phyloP scores from a whole-genome alignment of 2,113 vertebrate species.

The Phaethon lepturus region DNA sequence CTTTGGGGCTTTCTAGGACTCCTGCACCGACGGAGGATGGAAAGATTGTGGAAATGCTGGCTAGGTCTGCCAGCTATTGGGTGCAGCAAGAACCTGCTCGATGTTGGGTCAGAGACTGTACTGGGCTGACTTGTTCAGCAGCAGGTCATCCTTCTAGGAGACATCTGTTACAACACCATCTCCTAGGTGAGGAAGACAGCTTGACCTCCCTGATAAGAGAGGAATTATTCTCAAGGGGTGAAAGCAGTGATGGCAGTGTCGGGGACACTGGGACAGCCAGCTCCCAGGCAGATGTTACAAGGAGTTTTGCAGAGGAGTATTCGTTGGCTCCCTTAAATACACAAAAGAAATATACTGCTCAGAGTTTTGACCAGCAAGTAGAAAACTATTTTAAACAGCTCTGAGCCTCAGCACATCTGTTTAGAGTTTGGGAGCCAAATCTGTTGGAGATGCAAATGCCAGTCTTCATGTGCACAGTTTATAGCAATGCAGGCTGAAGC shows the following conservation, averaged over 20 bases:
- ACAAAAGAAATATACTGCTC: neutral
- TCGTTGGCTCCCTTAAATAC: neutral
- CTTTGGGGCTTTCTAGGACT: neutral
- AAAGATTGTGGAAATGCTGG: neutral
- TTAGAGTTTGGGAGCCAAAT: neutral
- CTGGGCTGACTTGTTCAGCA: neutral
- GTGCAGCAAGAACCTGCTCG: neutral
- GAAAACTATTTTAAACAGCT: neutral
- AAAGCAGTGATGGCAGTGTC: neutral
- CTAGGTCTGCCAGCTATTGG: neutral
- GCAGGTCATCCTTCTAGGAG: neutral
- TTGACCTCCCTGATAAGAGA: neutral
- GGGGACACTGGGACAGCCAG: neutral
- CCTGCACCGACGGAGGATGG: neutral
- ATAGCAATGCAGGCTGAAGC: neutral
- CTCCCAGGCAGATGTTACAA: neutral
- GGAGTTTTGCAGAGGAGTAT: neutral
- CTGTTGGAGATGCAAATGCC: neutral
- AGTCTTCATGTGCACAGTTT: neutral
- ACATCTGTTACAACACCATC: fast-evolving
- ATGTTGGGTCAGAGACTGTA: slow-evolving; percentile 33
- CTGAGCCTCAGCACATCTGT: neutral
- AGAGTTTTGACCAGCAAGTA: slow-evolving; percentile 34
- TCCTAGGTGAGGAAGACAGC: neutral
- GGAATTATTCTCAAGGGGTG: neutral